These are phyloP conservation scores for Apostichopus parvimensis DNA, from an alignment of 35 echinoderm and acorn worm species.

Conservation along the genomic window DNA sequence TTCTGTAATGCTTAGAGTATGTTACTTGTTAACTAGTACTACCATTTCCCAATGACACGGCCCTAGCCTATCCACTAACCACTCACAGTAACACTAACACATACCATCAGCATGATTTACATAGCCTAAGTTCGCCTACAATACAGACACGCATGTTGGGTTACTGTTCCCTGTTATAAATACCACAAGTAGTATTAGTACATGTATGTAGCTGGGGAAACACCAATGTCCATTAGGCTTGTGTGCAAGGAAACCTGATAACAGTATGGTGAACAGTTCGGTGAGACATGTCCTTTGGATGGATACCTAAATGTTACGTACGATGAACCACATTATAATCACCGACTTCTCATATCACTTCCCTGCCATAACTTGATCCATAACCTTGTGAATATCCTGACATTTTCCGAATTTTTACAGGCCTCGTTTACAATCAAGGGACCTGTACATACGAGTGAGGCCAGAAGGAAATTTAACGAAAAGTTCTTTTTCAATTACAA, in stretches of 20 bases:
- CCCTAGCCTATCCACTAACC: not conserved
- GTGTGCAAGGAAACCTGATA: too few species aligned
- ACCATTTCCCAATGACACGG: not conserved
- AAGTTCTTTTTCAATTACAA: too few species aligned
- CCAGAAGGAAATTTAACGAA: constrained; percentile 24
- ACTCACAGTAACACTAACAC: constrained; percentile 3
- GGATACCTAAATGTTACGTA: not conserved
- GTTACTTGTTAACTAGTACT: not conserved
- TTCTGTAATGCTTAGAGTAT: too few species aligned
- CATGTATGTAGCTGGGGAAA: not conserved
- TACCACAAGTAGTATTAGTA: not conserved
- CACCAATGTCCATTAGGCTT: too few species aligned
- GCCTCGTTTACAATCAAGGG: constrained; percentile 12
- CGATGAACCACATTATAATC: not conserved
- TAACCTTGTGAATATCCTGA: constrained; percentile 57
- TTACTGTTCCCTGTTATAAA: not conserved
- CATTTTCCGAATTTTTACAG: constrained; percentile 54
- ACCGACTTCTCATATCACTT: not conserved
- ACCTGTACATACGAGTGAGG: constrained; percentile 40
- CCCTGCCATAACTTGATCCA: constrained; percentile 56
- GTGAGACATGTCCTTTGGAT: not conserved
- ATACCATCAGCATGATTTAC: not conserved
- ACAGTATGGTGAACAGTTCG: not conserved
- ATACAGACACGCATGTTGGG: not conserved
- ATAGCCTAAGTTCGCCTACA: not conserved